Base-by-base conservation (phyloP, 2,113 vertebrate species). In the Nematolebias whitei region DNA sequence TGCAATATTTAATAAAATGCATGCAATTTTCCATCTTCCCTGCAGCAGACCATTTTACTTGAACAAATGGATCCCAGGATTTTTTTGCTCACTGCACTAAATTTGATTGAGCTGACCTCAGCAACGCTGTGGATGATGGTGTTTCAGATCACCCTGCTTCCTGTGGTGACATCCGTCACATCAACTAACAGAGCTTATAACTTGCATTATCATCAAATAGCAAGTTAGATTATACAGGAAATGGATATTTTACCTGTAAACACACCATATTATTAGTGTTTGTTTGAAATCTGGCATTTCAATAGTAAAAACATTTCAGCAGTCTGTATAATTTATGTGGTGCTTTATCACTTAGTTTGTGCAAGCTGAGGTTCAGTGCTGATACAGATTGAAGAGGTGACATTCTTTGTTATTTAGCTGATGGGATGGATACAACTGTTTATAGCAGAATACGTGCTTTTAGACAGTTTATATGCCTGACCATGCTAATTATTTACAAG, bases 151-250 rank as follows among this genome's bases (percentile, higher is more conserved):
- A 44, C 24, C 41, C 18, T 24, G 74, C 69, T 88, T 80, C 56
- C 80, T 84, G 68, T 65, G 74, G 78, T 78, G 45, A n/a, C 2
- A 49, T 55, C 73, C 68, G 72, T 84, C 67, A 64, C 67, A 70
- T 50, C 61, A 61, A 56, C 45, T 73, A 78, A 62, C 59, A 77
- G 20, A 60, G 49, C 55, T 52, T 59, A 67, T 61, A 72, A 78
- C 38, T 67, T n/a, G 64, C 57, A 52, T 80, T 68, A 63, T 83
- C 71, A 69, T 57, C n/a, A 19, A 3, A 15, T 60, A 68, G 63
- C 44, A 68, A 63, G 70, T 69, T 45, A 16, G 61, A 51, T 39
- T 80, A 68, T 74, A 57, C 26, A 29, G 26, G 5, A 10, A 76
- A 67, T 41, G 5, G 1, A 24, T 62, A 53, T 79, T 79, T 70